Evolutionary conservation across 1,140 invertebrate genomes (phyloP), one percentile per base, ranked within the genome.

Genomic region (Heterodera carotae): DNA sequence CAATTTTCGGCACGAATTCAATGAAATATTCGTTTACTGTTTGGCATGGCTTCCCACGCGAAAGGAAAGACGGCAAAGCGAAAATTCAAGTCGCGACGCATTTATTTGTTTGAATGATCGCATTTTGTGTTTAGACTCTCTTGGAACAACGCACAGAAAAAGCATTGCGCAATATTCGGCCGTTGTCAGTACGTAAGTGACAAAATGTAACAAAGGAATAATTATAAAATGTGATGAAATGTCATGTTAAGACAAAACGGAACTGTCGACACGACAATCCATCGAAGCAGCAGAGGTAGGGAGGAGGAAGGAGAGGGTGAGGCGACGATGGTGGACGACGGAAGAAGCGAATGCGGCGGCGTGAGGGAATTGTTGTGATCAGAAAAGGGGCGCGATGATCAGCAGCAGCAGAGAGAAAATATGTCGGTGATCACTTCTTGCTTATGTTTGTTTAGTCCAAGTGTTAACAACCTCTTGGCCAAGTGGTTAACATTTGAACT

Each of bases 1-100:
- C 25, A 86, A 86, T 76, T 86, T 86, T 53, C 82, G 83, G 33
- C 76, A 84, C 69, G 86, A 86, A 67, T 86, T 86, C 71, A 77
- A 71, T 29, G 86, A 87, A n/a, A 86, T 87, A 68, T 85, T 86
- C 75, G 74, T 7, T 34, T 53, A 29, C 34, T 77, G 56, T 31
- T 25, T 56, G 33, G 10, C 36, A 27, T 74, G 56, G 33, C 53
- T 74, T 29, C 72, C 56, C 62, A 22, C 29, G n/a, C 2, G 10
- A 10, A 66, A 29, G 29, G 33, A 66, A 66, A 29, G 62, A n/a
- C 62, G 62, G 4, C 62, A 34, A 66, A 66, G 29, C 4, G 29
- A 66, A 66, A 66, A 7, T 29, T 29, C 62, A n/a, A 66, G 33
- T 66, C 7, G 0, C 8, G 22, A 66, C 3, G 25, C 62, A 25